Percentiles rank a stretch among this genome's conserved stretches.
These are phyloP conservation scores for Andrena trimmerana DNA, from an alignment of 2,888 invertebrate species.

Conservation along the genomic window DNA sequence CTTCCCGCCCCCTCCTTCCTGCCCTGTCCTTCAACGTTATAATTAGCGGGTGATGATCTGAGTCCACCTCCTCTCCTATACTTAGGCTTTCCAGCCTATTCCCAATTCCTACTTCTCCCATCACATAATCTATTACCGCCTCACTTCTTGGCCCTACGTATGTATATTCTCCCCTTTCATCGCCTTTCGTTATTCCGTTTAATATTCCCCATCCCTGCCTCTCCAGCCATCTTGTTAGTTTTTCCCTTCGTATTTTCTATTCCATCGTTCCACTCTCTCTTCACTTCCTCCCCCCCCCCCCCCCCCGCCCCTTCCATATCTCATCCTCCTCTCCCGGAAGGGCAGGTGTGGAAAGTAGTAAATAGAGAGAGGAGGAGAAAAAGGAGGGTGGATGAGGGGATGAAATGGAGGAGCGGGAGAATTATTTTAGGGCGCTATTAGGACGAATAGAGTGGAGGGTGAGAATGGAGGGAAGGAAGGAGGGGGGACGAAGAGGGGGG, in stretches of 20 bases:
- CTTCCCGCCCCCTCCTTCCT: not conserved
- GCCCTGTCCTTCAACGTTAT: not conserved
- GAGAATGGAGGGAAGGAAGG: too few species aligned
- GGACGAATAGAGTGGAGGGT: too few species aligned
- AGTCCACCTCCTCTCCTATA: not conserved
- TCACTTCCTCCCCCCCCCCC: not conserved
- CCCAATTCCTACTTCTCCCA: not conserved
- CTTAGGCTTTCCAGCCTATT: not conserved
- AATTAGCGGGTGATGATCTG: not conserved
- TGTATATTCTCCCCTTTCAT: not conserved
- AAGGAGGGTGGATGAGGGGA: too few species aligned
- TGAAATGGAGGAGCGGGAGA: too few species aligned
- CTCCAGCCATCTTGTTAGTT: not conserved
- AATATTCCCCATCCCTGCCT: not conserved
- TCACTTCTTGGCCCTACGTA: not conserved
- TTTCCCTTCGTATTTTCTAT: not conserved
- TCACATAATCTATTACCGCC: not conserved
- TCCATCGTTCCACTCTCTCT: not conserved
- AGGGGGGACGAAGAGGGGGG: too few species aligned
- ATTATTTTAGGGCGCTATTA: too few species aligned
- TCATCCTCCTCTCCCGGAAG: too few species aligned
- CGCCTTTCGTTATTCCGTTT: not conserved
- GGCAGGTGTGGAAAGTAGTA: too few species aligned
- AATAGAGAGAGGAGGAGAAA: too few species aligned
- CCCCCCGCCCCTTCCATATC: too few species aligned